Evolutionary conservation across 2,888 invertebrate genomes (phyloP).

Genomic region (Caenorhabditis panamensis): DNA sequence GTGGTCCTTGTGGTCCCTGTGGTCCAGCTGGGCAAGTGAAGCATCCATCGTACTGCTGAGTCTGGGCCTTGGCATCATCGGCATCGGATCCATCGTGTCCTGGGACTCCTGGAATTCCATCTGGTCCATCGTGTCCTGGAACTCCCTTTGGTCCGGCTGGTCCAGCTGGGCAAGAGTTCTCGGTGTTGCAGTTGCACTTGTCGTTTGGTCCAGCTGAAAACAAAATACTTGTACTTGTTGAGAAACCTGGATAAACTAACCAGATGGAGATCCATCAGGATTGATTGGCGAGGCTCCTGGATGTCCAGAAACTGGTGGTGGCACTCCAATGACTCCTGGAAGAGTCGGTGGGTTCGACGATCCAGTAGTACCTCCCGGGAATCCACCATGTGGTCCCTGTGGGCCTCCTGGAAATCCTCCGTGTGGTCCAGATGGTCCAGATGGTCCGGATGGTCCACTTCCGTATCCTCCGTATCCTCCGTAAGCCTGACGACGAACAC

Average conservation of each 20-base stretch:
- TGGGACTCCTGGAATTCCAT: conserved; percentile 73
- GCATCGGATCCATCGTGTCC: conserved; percentile 74
- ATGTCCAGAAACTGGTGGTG: conserved; percentile 61
- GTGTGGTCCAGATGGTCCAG: conserved; percentile 47
- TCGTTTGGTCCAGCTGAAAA: conserved; percentile 52
- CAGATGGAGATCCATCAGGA: conserved; percentile 60
- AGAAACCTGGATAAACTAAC: too few relatives aligned
- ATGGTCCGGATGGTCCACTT: conserved; percentile 42
- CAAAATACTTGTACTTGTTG: too few relatives aligned
- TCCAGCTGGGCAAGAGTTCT: conserved; percentile 76
- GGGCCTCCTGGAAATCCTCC: conserved; percentile 56
- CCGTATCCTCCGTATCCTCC: conserved; percentile 70
- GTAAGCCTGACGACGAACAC: conserved; percentile 67
- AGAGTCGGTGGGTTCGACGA: conserved; percentile 49
- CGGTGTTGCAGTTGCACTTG: conserved; percentile 66
- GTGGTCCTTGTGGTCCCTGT: conserved; percentile 71
- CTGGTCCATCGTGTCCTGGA: conserved; percentile 67
- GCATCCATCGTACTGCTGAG: conserved; percentile 72
- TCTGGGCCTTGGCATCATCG: conserved; percentile 73
- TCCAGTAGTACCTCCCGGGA: conserved; percentile 42
- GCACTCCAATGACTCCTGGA: conserved; percentile 64
- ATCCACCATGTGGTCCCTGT: conserved; percentile 31
- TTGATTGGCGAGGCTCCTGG: conserved; percentile 62
- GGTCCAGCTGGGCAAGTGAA: conserved; percentile 76
- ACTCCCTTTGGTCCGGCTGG: conserved; percentile 69